These are phyloP conservation scores for Rhea americana DNA, from an alignment of 2,113 vertebrate species.

Conservation along the genomic window DNA sequence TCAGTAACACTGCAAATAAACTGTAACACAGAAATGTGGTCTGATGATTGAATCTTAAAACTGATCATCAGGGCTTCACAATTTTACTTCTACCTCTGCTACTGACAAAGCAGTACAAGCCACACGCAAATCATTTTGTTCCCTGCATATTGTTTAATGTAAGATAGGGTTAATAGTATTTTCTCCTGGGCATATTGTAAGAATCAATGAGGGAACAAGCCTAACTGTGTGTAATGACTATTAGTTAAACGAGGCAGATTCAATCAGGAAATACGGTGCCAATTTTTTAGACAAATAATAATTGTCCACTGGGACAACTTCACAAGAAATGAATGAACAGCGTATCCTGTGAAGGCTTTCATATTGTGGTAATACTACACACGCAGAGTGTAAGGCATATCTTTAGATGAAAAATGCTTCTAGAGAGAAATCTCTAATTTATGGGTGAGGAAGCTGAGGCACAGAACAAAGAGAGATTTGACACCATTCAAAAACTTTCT, in stretches of 20 bases:
- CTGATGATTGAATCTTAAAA: neutral
- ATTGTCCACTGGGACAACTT: neutral
- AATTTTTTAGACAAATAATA: neutral
- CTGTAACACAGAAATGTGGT: no score
- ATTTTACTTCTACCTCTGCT: neutral
- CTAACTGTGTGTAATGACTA: neutral
- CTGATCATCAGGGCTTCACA: accelerated
- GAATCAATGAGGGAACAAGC: neutral
- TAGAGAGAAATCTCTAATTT: neutral
- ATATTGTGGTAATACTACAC: accelerated
- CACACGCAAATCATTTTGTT: neutral
- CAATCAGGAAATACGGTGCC: accelerated
- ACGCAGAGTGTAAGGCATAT: neutral
- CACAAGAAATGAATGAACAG: neutral
- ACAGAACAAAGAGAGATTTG: neutral
- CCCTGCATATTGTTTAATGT: neutral
- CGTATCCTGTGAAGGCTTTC: neutral
- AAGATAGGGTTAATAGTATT: neutral
- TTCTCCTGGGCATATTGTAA: neutral
- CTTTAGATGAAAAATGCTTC: neutral
- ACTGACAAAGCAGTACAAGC: neutral
- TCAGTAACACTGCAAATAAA: neutral
- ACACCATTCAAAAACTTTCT: neutral
- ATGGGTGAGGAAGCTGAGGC: neutral
- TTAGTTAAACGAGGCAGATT: neutral